phyloP scores from a whole-genome alignment of 2,113 vertebrate species.

The Columba livia region DNA sequence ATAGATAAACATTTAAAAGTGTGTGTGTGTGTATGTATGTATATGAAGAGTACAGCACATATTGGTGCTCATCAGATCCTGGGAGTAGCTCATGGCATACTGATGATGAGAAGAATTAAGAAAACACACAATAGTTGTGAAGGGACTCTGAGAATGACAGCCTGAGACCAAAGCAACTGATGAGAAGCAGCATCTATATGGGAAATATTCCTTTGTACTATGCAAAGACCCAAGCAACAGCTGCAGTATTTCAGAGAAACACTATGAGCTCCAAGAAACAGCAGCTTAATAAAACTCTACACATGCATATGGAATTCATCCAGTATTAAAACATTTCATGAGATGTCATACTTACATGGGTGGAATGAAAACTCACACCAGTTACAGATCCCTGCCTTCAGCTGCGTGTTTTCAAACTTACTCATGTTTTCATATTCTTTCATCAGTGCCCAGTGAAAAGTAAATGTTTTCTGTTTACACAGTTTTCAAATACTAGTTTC shows the following conservation, averaged over 20 bases:
- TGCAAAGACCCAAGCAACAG: background rate
- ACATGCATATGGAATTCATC: background rate
- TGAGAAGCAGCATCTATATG: background rate
- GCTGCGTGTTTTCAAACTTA: background rate
- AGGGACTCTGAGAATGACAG: background rate
- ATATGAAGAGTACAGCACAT: background rate
- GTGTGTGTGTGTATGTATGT: background rate
- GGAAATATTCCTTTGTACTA: background rate
- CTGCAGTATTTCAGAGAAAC: slow-evolving; percentile 6
- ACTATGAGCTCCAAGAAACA: background rate
- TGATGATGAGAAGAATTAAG: background rate
- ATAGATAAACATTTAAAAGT: background rate
- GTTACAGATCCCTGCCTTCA: background rate
- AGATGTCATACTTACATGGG: background rate
- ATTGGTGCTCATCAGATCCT: background rate
- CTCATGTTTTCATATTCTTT: background rate
- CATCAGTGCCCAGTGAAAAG: background rate
- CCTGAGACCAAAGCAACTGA: background rate
- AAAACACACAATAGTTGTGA: background rate
- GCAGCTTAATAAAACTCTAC: background rate
- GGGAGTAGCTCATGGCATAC: background rate
- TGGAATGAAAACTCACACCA: background rate
- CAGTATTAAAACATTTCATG: background rate
- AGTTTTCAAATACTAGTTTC: background rate
- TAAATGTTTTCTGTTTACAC: background rate